These are phyloP conservation scores for Lapara coniferarum DNA, from an alignment of 2,888 invertebrate genomes.

Conservation along the genomic window DNA sequence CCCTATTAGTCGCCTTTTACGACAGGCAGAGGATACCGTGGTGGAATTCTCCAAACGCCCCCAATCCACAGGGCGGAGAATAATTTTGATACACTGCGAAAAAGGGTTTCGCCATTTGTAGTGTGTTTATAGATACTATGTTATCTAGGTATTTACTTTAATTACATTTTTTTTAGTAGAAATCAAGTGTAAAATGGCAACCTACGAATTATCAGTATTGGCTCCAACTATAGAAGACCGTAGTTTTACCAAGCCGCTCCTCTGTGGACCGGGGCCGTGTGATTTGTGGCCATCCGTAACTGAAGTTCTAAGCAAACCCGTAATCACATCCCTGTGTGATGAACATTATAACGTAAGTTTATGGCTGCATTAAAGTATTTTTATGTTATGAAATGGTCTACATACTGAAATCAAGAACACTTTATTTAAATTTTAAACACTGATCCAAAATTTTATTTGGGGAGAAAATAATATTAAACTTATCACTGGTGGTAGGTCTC, in stretches of 20 bases:
- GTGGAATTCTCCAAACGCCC: too few relatives aligned
- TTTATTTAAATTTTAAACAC: background rate
- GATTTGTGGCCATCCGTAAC: slow-evolving; percentile 70
- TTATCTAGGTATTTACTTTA: background rate
- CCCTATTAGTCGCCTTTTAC: too few relatives aligned
- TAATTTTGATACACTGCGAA: background rate
- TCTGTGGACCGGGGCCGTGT: slow-evolving; percentile 74
- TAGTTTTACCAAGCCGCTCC: slow-evolving; percentile 53
- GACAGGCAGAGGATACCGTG: too few relatives aligned
- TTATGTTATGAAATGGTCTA: too few relatives aligned
- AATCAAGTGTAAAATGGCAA: slow-evolving; percentile 43
- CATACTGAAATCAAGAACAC: background rate
- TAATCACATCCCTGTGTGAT: slow-evolving; percentile 65
- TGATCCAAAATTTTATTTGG: too few relatives aligned
- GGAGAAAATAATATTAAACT: too few relatives aligned
- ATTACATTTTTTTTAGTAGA: slow-evolving; percentile 11
- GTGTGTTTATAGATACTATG: background rate
- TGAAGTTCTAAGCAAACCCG: slow-evolving; percentile 60
- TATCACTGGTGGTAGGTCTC: too few relatives aligned
- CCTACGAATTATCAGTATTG: slow-evolving; percentile 51
- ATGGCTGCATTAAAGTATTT: background rate
- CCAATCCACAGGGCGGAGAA: too few relatives aligned
- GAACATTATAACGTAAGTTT: slow-evolving; percentile 62
- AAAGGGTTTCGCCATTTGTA: background rate
- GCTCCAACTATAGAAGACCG: slow-evolving; percentile 65